phyloP scores from a whole-genome alignment of 2,888 invertebrate genomes.

The Abscondita cerata region DNA sequence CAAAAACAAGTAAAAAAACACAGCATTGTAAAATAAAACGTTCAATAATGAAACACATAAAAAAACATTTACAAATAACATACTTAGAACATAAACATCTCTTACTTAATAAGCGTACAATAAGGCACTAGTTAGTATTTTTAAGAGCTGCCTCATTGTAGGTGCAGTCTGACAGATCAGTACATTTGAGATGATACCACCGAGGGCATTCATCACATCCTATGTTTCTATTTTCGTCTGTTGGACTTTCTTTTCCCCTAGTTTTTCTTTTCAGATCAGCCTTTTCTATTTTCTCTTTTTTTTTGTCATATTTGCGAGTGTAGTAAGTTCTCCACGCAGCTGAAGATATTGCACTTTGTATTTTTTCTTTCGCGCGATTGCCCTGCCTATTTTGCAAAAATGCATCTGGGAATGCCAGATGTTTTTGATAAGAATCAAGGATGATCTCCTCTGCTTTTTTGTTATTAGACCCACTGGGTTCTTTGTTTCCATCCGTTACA shows the following conservation, averaged over 20 bases:
- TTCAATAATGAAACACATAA: not conserved
- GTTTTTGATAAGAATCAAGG: not conserved
- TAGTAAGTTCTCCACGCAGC: conserved; percentile 1
- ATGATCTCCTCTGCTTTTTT: not conserved
- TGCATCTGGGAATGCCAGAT: not conserved
- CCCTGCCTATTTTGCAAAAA: not conserved
- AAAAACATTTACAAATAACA: too few species aligned
- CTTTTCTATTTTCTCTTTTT: conserved; percentile 7
- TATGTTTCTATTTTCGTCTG: not conserved
- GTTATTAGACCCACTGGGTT: not conserved
- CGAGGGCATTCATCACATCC: not conserved
- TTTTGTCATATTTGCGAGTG: conserved; percentile 1
- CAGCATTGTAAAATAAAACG: not conserved
- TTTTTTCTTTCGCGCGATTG: not conserved
- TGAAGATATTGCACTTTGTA: conserved; percentile 1
- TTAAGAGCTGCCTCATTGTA: conserved; percentile 7
- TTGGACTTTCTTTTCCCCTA: not conserved
- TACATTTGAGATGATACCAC: not conserved
- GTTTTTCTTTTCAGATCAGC: conserved; percentile 2
- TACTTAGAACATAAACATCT: too few species aligned
- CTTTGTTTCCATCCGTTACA: too few species aligned
- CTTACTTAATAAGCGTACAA: too few species aligned
- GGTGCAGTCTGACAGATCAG: not conserved
- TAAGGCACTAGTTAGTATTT: not conserved
- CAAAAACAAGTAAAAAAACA: not conserved